Conservation (phyloP, 2,113 vertebrate genomes). For the Sander lucioperca region DNA sequence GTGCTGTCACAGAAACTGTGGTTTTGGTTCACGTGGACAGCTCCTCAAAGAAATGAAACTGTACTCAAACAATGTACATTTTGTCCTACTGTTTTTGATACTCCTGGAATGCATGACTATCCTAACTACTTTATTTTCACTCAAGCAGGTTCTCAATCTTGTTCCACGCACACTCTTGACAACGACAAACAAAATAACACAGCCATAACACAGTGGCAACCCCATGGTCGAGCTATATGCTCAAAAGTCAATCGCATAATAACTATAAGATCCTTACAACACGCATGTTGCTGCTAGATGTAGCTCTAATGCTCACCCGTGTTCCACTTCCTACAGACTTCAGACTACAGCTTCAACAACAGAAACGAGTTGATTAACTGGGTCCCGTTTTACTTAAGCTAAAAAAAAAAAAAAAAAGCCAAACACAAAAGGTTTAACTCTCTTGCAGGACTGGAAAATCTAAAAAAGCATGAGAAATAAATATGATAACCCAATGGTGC, state of each 20-base stretch:
- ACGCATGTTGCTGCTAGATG: neutral
- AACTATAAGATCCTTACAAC: neutral
- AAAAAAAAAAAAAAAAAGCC: neutral
- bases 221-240: neutral
- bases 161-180: slow-evolving; percentile 14
- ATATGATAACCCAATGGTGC: slow-evolving; percentile 7
- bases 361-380: neutral
- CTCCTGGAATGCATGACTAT: neutral
- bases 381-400: slow-evolving; percentile 22
- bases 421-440: neutral
- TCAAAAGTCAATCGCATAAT: neutral
- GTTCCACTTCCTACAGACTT: too few relatives aligned
- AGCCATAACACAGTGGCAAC: neutral
- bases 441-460: slow-evolving; percentile 52
- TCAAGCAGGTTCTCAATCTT: slow-evolving; percentile 57
- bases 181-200: slow-evolving; percentile 25
- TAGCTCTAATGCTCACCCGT: neutral
- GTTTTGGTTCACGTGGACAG: neutral
- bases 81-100: neutral
- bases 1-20: neutral
- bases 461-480: slow-evolving; percentile 47
- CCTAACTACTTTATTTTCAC: slow-evolving; percentile 14
- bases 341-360: neutral
- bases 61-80: neutral
- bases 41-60: neutral